Evolutionary conservation across 2,888 invertebrate genomes (phyloP), one percentile per base, ranked within the genome.

Genomic region (Gisinianus flammeolus): DNA sequence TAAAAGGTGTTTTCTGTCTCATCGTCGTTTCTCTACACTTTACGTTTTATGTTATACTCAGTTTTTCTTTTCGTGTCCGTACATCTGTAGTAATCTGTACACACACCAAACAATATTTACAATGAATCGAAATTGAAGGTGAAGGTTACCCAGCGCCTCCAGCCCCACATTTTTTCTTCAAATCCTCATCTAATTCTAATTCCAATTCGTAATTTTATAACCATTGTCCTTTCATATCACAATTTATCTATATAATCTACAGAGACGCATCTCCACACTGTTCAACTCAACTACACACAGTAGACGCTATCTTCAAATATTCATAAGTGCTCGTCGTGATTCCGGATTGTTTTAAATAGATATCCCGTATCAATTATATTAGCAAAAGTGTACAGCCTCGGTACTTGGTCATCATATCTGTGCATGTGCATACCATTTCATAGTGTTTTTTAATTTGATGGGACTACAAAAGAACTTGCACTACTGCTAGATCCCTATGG

Each of bases 1-100:
- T 58, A 72, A 72, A 72, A 72, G 72, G 72, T 72, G 72, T 64
- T 74, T 35, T 73, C 58, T 64, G 73, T 64, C 73, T 74, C 73
- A 64, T 66, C 62, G 44, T 52, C n/a, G n/a, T n/a, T n/a, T n/a
- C n/a, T n/a, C n/a, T n/a, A n/a, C n/a, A n/a, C 24, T 52, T 26
- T 62, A 22, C n/a, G 22, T 58, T 19, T 58, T n/a, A 24, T 62
- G 26, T 26, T 16, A 44, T 6, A 44, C 44, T 16, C 44, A 44
- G 19, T 44, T 44, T n/a, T 19, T 1, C 44, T 44, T 16, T 6
- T 16, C 44, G 6, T 44, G 8, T 44, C 12, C 44, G 19, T 6
- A 44, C 44, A 44, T 44, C 44, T 44, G 19, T 19, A 44, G 44
- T 6, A 2, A 12, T 16, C 8, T 16, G 44, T 44, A 44, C 6